Conservation (phyloP, 2,888 invertebrate genomes). For the Hipparchia sbordonii region DNA sequence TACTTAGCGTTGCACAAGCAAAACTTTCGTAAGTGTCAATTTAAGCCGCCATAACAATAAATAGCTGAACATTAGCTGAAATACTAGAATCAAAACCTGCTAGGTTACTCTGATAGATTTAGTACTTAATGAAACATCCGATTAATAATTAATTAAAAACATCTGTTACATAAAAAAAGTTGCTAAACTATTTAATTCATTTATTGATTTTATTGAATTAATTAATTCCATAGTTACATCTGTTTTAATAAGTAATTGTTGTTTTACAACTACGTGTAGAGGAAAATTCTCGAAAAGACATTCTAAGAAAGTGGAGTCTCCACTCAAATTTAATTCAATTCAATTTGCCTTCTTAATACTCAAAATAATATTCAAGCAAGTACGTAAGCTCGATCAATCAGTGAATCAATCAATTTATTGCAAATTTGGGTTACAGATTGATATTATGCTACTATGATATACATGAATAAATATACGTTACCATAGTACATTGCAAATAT, state of each 20-base stretch:
- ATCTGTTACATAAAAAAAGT: too few relatives aligned
- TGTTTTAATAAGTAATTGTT: neutral
- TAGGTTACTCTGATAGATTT: conserved; percentile 22
- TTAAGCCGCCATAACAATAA: conserved; percentile 32
- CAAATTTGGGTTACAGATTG: too few relatives aligned
- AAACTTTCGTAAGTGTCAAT: conserved; percentile 45
- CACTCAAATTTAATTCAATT: neutral
- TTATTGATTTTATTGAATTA: neutral
- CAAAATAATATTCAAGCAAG: neutral
- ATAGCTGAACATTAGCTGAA: conserved; percentile 17
- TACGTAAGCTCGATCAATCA: neutral
- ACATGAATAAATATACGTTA: too few relatives aligned
- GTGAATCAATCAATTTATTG: too few relatives aligned
- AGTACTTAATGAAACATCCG: conserved; percentile 7
- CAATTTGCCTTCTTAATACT: neutral
- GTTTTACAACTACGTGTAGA: neutral
- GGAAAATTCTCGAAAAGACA: neutral
- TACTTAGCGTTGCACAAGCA: conserved; percentile 42
- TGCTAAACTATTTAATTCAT: too few relatives aligned
- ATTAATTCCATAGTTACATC: neutral
- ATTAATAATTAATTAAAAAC: too few relatives aligned
- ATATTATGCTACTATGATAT: too few relatives aligned
- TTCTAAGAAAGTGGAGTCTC: neutral
- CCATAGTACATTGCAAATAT: too few relatives aligned
- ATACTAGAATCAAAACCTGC: conserved; percentile 3